A percentile compares a stretch with the other conserved stretches of the same genome.
Evolutionary conservation across 2,797 vertebrate genomes (phyloP).

Genomic region (Pterois miles): DNA sequence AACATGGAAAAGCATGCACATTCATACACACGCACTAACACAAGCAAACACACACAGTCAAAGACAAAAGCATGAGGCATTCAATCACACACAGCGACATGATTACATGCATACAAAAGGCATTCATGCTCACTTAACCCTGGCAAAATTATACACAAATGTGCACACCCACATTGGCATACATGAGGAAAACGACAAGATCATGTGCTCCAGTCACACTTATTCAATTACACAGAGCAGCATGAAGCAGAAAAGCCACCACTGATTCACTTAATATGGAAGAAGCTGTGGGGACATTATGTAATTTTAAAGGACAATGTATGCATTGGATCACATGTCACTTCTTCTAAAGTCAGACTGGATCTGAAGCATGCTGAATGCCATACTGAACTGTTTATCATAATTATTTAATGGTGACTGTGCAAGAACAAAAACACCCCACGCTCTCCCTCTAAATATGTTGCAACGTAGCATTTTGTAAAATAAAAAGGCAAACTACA

Average conservation of each 20-base stretch:
- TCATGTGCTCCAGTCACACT: constrained; percentile 67
- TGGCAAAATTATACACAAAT: constrained; percentile 27
- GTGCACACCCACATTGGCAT: neutral
- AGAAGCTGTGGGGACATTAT: constrained; percentile 2
- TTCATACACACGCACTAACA: neutral
- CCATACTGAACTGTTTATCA: neutral
- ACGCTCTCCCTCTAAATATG: neutral
- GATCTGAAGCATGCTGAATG: neutral
- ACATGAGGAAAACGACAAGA: constrained; percentile 1
- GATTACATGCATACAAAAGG: constrained; percentile 37
- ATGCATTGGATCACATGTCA: neutral
- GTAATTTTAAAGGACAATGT: neutral
- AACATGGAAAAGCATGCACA: neutral
- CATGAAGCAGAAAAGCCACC: constrained; percentile 2
- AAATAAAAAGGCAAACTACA: neutral
- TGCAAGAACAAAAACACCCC: constrained; percentile 1
- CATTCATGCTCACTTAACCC: constrained; percentile 26
- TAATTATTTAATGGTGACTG: constrained; percentile 8
- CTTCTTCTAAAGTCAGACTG: neutral
- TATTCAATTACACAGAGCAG: constrained; percentile 58
- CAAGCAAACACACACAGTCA: neutral
- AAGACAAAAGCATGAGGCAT: constrained; percentile 28
- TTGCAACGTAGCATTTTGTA: neutral
- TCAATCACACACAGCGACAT: constrained; percentile 30
- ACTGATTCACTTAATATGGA: constrained; percentile 3